Conservation (phyloP, 1,140 invertebrate species). For the Parasteatoda tepidariorum region DNA sequence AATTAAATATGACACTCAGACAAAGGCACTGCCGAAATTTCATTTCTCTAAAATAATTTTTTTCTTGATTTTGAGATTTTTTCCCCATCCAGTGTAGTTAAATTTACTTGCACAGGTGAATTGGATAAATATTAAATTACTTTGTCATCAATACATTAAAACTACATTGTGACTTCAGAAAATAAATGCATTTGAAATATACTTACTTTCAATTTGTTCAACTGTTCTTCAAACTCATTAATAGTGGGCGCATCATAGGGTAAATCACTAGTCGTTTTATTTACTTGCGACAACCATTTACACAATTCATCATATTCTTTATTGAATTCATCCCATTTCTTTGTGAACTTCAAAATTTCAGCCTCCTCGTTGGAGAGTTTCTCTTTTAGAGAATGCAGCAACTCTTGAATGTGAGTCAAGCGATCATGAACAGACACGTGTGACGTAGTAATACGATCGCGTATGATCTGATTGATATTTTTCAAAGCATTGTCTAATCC, state of each 20-base stretch:
- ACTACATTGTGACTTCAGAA: too few relatives aligned
- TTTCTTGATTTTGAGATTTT: too few relatives aligned
- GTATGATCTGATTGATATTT: conserved; percentile 71
- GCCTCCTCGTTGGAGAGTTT: conserved; percentile 8
- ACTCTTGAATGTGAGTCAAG: conserved; percentile 77
- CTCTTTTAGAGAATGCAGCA: conserved; percentile 23
- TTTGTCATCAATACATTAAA: too few relatives aligned
- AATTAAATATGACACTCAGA: too few relatives aligned
- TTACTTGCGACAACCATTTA: conserved; percentile 27
- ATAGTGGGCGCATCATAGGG: background rate
- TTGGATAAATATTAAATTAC: too few relatives aligned
- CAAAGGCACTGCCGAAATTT: too few relatives aligned
- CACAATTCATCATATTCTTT: conserved; percentile 15
- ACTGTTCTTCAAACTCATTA: conserved; percentile 14
- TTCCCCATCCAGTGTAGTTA: too few relatives aligned
- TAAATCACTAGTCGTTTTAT: conserved; percentile 22
- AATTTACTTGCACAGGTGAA: too few relatives aligned
- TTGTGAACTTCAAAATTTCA: conserved; percentile 16
- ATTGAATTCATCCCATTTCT: conserved; percentile 56
- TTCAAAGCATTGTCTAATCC: conserved; percentile 78
- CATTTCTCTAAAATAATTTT: too few relatives aligned
- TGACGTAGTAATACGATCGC: conserved; percentile 76
- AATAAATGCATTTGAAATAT: too few relatives aligned
- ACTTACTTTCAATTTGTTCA: conserved; percentile 39
- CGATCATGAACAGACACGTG: conserved; percentile 77